These are phyloP conservation scores for Acholoe squamosa DNA, from an alignment of 2,888 invertebrate genomes.

Conservation along the genomic window DNA sequence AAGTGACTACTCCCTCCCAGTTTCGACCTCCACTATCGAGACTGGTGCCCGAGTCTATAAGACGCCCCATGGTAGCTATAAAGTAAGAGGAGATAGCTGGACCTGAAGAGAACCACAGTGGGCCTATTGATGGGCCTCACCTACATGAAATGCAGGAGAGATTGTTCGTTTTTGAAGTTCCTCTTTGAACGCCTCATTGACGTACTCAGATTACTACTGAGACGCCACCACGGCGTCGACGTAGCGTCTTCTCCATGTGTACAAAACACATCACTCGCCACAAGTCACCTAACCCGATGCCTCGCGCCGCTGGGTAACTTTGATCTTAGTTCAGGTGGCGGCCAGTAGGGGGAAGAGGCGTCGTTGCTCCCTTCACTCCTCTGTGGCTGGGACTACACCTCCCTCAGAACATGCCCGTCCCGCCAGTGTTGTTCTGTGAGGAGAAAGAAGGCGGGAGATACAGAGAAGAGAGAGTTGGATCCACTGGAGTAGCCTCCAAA, in stretches of 20 bases:
- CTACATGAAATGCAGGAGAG: not conserved
- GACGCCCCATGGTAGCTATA: not conserved
- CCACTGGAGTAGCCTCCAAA: not conserved
- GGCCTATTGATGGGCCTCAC: not conserved
- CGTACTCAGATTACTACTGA: not conserved
- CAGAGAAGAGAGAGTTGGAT: not conserved
- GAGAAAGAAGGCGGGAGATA: not conserved
- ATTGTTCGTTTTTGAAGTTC: not conserved
- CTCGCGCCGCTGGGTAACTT: not conserved
- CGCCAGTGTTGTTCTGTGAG: too few relatives aligned
- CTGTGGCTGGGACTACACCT: not conserved
- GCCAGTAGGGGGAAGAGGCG: not conserved
- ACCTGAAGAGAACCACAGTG: not conserved
- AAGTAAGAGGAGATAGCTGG: not conserved
- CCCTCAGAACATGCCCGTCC: too few relatives aligned
- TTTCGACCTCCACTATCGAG: too few relatives aligned
- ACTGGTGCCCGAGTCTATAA: too few relatives aligned
- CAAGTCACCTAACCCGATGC: not conserved
- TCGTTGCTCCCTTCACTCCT: not conserved
- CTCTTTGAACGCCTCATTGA: not conserved
- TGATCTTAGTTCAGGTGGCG: constrained; percentile 17
- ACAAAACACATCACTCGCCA: not conserved
- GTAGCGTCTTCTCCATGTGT: not conserved
- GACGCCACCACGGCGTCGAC: not conserved
- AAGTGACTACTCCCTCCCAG: too few relatives aligned